Evolutionary conservation across 92 coral and sea anemone species (phyloP).

Genomic region (Paragorgia papillata): DNA sequence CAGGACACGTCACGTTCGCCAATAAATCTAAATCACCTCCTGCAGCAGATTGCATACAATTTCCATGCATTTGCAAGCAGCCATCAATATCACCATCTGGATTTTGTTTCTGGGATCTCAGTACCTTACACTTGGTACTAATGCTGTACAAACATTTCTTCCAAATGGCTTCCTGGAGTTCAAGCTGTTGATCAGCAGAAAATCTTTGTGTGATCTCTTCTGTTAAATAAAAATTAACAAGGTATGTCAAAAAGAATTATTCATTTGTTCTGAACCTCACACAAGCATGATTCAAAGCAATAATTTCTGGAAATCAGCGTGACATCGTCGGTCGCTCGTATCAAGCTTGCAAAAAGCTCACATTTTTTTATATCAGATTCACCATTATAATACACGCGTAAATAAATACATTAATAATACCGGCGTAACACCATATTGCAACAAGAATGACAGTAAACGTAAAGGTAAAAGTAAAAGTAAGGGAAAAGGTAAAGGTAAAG

Average conservation of each 20-base stretch:
- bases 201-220: conserved; percentile 65
- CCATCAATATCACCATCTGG: conserved; percentile 25
- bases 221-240: not conserved
- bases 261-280: no score
- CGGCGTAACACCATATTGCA: no score
- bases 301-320: not conserved
- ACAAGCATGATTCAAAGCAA: not conserved
- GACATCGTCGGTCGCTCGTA: no score
- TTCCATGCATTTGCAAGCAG: not conserved
- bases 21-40: conserved; percentile 34
- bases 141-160: conserved; percentile 67
- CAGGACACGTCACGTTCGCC: conserved; percentile 41
- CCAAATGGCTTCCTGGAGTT: conserved; percentile 60
- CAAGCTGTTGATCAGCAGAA: conserved; percentile 41
- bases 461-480: no score
- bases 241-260: no score
- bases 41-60: not conserved
- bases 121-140: conserved; percentile 68
- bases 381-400: no score
- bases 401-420: no score
- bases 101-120: conserved; percentile 50
- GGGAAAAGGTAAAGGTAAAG: no score
- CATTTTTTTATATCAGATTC: no score
- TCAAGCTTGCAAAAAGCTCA: no score
- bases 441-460: not conserved